Base-by-base conservation (phyloP, 2,888 invertebrate genomes). In the Ptychoptera contaminata region DNA sequence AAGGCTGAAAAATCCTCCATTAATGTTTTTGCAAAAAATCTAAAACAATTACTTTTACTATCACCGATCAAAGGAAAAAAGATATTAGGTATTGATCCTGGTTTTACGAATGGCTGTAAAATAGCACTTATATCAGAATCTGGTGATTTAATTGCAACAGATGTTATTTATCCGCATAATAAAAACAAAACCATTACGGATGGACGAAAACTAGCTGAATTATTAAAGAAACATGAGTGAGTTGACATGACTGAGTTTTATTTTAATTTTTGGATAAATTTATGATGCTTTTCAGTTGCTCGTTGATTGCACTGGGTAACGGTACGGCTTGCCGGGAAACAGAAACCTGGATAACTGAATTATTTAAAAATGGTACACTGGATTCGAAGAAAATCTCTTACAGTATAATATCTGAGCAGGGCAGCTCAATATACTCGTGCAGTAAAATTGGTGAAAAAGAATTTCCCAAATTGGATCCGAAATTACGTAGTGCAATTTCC, bases 361-460 rank as follows among this genome's bases (percentile, higher is more conserved):
- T 81, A 31, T 80, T 82, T 41, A 59, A 69, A 42, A 56, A 58
- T 1, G 65, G 69, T 2, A 59, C 64, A 43, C 73, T 90, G 50
- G 68, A 71, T 47, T 67, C 69, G 8, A 62, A 67, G 40, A 53
- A 55, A 8, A 65, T 75, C 40, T 74, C 76, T 2, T 81, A 81
- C 52, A 79, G 87, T 40, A 88, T 93, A 51, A 85, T 93, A 0
- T 83, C 82, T 43, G 94, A 94, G 64, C 77, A 82, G 56, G 94
- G 94, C 0, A 90, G 91, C 0, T 93, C 92, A 1, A 82, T 92
- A 54, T 94, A 94, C 63, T 92, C 92, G 10, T 82, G 90, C 47
- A 82, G 90, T 51, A 71, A 78, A 39, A 79, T 84, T 59, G 94
- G 92, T 0, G 76, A 77, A 52, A 77, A 79, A 63, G 94, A 94